Percentiles rank a stretch among this genome's conserved stretches.
phyloP scores from a whole-genome alignment of 1,140 invertebrate genomes.

The Galleria mellonella region DNA sequence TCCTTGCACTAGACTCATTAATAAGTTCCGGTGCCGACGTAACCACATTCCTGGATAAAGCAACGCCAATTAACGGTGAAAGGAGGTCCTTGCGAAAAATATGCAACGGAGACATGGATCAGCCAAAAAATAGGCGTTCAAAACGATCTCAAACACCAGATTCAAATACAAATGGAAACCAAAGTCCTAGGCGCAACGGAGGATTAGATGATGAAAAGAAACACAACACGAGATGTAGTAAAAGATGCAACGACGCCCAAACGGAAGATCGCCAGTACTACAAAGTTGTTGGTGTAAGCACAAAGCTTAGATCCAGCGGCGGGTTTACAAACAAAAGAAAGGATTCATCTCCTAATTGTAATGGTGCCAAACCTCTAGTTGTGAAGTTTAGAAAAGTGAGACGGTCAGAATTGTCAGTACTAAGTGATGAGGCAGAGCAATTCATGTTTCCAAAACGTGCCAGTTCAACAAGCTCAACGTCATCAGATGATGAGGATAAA shows the following conservation, averaged over 20 bases:
- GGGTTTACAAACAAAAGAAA: constrained; percentile 49
- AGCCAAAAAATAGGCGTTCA: constrained; percentile 29
- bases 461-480: constrained; percentile 73
- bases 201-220: constrained; percentile 41
- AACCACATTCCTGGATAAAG: constrained; percentile 76
- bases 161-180: constrained; percentile 36
- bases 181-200: constrained; percentile 47
- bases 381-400: constrained; percentile 83
- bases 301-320: constrained; percentile 79
- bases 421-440: constrained; percentile 88
- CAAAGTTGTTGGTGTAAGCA: constrained; percentile 82
- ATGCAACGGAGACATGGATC: constrained; percentile 56
- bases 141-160: constrained; percentile 49
- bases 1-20: constrained; percentile 79
- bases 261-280: constrained; percentile 80
- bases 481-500: constrained; percentile 69
- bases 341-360: constrained; percentile 36
- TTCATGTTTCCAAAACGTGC: constrained; percentile 85
- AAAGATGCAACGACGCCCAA: constrained; percentile 75
- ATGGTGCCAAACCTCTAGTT: constrained; percentile 76
- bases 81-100: constrained; percentile 56
- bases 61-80: constrained; percentile 54
- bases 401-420: constrained; percentile 81
- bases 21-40: constrained; percentile 78
- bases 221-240: constrained; percentile 54